Evolutionary conservation across 1,140 invertebrate genomes (phyloP), one percentile per base, ranked within the genome.

Genomic region (Propsilocerus akamusi): DNA sequence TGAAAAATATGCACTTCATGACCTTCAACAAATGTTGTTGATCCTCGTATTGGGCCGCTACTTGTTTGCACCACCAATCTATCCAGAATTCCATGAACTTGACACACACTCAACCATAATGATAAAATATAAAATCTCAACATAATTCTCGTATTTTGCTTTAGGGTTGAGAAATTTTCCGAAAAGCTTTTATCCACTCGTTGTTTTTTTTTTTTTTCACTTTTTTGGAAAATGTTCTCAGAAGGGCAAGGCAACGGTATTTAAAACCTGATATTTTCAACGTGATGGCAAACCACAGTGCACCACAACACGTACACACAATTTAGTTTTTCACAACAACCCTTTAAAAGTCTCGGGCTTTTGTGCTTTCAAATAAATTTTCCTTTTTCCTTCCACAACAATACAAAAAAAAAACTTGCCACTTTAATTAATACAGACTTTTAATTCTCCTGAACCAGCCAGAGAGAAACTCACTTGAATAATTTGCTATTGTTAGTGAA

Each of bases 1-100:
- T 80, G 81, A 62, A 87, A 97, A 8, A 84, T 81, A 61, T 93
- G 85, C 1, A 96, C 83, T 58, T 89, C 80, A 46, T 83, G 77
- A 6, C 82, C 83, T 52, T 84, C 68, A 26, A 84, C 83, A 24
- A 72, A 81, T 53, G 82, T 80, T 7, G 78, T 75, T 51, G 78
- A 76, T 5, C 88, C 87, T 26, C 83, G 77, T 26, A 91, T 76
- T 20, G 79, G 69, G 0, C 87, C 87, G 50, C 72, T 84, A 25
- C 75, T 80, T 0, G 86, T 91, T 60, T 84, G 77, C 4, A 90
- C 83, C 17, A 86, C 75, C 26, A 86, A 66, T 0, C 79, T 77
- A 61, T 86, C 82, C 48, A 62, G 64, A 54, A 65, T 60, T 54
- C 59, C 59, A 48, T 56, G 59, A 11, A 60, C 60, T 47, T 55